phyloP scores from a whole-genome alignment of 2,113 vertebrate genomes.

The Oxyura jamaicensis region DNA sequence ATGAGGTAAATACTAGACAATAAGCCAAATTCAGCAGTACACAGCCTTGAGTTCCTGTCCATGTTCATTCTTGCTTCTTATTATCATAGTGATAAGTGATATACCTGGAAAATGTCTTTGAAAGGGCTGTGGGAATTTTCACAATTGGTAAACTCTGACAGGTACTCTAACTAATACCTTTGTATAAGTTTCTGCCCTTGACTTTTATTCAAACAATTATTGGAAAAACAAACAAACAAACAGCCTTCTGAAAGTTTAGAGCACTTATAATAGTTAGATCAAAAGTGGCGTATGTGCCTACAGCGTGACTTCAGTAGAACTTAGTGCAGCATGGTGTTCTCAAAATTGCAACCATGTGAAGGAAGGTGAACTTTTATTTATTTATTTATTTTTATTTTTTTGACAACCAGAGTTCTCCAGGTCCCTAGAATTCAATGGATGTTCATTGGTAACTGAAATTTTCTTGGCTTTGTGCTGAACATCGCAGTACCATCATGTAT shows the following conservation, averaged over 20 bases:
- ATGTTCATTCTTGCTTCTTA: neutral
- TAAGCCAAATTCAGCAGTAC: neutral
- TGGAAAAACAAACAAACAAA: neutral
- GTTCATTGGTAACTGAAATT: neutral
- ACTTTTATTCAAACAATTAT: neutral
- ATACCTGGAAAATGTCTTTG: neutral
- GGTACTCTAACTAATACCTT: neutral
- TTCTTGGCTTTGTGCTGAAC: neutral
- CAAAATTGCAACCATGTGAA: neutral
- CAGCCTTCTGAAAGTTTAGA: neutral
- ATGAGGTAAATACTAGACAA: neutral
- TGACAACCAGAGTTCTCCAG: neutral
- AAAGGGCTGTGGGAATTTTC: neutral
- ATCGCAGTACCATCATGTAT: neutral
- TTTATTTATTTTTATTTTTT: neutral
- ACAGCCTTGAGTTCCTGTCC: neutral
- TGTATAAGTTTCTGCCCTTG: neutral
- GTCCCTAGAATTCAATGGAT: neutral
- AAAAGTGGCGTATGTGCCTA: neutral
- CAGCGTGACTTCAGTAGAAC: neutral
- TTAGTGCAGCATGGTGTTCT: neutral
- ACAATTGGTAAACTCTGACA: neutral
- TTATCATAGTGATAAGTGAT: neutral
- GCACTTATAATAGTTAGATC: neutral
- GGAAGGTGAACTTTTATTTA: neutral